phyloP scores from a whole-genome alignment of 2,888 invertebrate species.

The Eupithecia insigniata region DNA sequence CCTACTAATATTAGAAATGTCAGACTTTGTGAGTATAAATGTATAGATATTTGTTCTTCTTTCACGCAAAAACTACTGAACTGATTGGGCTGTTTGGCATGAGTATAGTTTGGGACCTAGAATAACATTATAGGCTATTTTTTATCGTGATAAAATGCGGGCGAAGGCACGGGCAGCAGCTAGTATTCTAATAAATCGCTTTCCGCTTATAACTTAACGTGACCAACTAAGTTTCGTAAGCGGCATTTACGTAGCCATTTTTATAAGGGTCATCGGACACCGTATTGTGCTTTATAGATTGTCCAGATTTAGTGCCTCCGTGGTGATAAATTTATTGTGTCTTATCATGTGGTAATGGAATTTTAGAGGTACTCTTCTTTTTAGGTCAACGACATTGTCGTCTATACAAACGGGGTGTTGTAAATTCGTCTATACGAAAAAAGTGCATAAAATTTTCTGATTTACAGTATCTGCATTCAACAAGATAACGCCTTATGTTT shows the following conservation, averaged over 20 bases:
- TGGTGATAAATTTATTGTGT: conserved; percentile 77
- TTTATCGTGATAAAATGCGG: too few relatives aligned
- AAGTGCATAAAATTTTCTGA: background rate
- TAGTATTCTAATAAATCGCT: conserved; percentile 12
- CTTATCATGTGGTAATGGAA: conserved; percentile 76
- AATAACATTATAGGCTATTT: too few relatives aligned
- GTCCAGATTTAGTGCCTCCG: conserved; percentile 52
- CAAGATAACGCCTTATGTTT: too few relatives aligned
- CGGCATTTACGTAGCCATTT: conserved; percentile 70
- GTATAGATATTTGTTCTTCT: too few relatives aligned
- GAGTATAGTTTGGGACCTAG: too few relatives aligned
- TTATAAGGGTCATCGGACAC: conserved; percentile 76
- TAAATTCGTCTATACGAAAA: too few relatives aligned
- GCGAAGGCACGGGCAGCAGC: too few relatives aligned
- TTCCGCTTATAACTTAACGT: conserved; percentile 34
- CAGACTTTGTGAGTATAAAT: too few relatives aligned
- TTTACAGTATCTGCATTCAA: background rate
- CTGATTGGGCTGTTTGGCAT: too few relatives aligned
- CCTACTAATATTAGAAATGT: background rate
- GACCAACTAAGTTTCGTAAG: conserved; percentile 65
- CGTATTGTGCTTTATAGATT: conserved; percentile 62
- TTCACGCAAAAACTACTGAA: too few relatives aligned
- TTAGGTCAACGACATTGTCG: conserved; percentile 33
- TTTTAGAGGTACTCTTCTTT: conserved; percentile 44
- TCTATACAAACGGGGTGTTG: conserved; percentile 2